phyloP scores from a whole-genome alignment of 2,113 vertebrate genomes.

The Phalacrocorax aristotelis region DNA sequence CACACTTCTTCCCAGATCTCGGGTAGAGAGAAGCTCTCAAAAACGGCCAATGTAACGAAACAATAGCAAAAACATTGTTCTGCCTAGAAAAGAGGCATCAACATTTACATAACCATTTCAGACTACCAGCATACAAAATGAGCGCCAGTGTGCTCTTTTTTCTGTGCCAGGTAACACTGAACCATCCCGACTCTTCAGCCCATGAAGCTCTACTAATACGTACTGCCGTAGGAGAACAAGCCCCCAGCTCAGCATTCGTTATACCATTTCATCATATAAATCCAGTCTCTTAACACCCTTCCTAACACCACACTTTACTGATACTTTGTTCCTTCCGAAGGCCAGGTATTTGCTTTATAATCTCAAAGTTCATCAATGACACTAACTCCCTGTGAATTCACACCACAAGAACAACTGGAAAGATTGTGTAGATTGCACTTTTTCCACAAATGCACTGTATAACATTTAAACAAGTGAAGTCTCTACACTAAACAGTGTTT shows the following conservation, averaged over 20 bases:
- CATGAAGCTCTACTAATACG: neutral
- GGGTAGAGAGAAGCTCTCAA: neutral
- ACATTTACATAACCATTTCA: neutral
- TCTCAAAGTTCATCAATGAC: neutral
- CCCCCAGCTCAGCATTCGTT: neutral
- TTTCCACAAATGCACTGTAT: neutral
- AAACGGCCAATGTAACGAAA: neutral
- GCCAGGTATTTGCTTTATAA: neutral
- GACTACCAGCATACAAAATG: neutral
- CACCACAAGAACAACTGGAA: neutral
- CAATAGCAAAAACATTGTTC: neutral
- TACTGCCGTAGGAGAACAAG: neutral
- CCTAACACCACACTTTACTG: neutral
- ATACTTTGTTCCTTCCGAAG: neutral
- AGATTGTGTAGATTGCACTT: neutral
- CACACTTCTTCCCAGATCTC: neutral
- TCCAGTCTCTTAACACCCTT: neutral
- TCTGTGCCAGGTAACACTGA: neutral
- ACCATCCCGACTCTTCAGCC: neutral
- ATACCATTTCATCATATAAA: neutral
- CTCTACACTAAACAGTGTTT: neutral
- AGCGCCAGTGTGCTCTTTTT: neutral
- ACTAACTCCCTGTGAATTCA: neutral
- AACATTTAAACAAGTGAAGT: neutral
- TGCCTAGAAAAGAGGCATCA: neutral